Percentiles rank a stretch among this genome's conserved stretches.
phyloP scores from a whole-genome alignment of 2,797 vertebrate species.

The Geotrypetes seraphini region DNA sequence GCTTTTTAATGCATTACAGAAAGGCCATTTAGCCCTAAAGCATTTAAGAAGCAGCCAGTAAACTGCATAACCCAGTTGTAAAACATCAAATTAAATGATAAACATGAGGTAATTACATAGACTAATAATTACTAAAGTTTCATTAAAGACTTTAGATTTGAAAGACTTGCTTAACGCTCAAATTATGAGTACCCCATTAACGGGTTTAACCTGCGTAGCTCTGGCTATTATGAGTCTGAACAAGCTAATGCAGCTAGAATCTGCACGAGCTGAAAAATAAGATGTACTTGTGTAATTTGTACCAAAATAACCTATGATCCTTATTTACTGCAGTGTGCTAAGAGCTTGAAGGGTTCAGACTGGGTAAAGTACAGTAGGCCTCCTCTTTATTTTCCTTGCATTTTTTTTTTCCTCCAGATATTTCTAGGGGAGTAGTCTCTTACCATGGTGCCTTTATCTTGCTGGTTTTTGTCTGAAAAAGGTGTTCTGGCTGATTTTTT shows the following conservation, averaged over 20 bases:
- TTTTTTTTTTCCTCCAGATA: too few species aligned
- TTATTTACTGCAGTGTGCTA: too few species aligned
- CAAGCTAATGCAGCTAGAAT: constrained; percentile 5
- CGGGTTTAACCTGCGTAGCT: constrained; percentile 3
- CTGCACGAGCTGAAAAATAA: too few species aligned
- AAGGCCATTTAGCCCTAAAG: constrained; percentile 46
- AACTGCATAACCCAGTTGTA: constrained; percentile 52
- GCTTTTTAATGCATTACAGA: constrained; percentile 39
- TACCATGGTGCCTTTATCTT: too few species aligned
- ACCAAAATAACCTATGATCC: rapidly evolving
- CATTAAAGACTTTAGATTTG: constrained; percentile 30
- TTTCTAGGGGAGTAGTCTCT: too few species aligned
- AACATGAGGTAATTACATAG: constrained; percentile 49
- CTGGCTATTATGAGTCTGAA: background rate
- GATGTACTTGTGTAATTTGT: background rate
- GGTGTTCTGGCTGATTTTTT: too few species aligned
- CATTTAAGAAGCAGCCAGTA: constrained; percentile 35
- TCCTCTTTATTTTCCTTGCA: too few species aligned
- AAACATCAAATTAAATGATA: constrained; percentile 46
- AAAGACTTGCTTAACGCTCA: constrained; percentile 7
- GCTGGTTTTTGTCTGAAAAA: too few species aligned
- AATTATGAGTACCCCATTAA: constrained; percentile 22
- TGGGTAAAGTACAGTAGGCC: too few species aligned
- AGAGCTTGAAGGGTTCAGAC: too few species aligned
- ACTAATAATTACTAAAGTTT: constrained; percentile 40